Base-by-base conservation (phyloP, 2,797 vertebrate genomes). In the Rousettus madagascariensis region DNA sequence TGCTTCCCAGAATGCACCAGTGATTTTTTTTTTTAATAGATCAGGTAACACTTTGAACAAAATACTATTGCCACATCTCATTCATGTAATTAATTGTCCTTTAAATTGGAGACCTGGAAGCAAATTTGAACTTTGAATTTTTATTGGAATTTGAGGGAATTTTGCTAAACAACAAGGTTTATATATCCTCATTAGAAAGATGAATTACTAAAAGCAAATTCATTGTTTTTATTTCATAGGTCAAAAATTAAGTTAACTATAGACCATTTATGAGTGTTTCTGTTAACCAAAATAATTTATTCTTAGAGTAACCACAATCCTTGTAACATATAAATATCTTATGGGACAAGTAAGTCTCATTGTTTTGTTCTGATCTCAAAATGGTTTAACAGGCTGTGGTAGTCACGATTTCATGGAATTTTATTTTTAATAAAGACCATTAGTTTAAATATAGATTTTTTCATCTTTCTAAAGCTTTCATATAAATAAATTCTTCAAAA, bases 401-500 rank as follows among this genome's bases (percentile, higher is more conserved):
- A 61, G n/a, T 55, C 17, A 55, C 0, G 59, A 20, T 41, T 72
- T 69, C 13, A 78, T 38, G 19, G 1, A 69, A 78, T 72, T 93
- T 93, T 79, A 57, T 91, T 94, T 95, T 87, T 72, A 63, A 90
- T 84, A 68, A 88, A 92, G 22, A 77, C 3, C 4, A 90, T 89
- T 74, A 77, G 13, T 9, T 75, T 68, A 30, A 68, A 1, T n/a
- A 10, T 55, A 69, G 8, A 69, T 53, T 71, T 65, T 78, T 77
- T 55, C 7, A 51, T 16, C 1, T 8, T 4, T 43, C 24, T 68
- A 55, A 87, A 79, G 9, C 17, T 96, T 90, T 86, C 33, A n/a
- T 46, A 22, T 55, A 94, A 92, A 83, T 82, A 82, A 33, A 72
- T 46, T 33, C 10, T 43, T 28, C n/a, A 59, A 55, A 85, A 91